Evolutionary conservation across 2,797 vertebrate species (phyloP).

Genomic region (Scolopax bukidnonensis): DNA sequence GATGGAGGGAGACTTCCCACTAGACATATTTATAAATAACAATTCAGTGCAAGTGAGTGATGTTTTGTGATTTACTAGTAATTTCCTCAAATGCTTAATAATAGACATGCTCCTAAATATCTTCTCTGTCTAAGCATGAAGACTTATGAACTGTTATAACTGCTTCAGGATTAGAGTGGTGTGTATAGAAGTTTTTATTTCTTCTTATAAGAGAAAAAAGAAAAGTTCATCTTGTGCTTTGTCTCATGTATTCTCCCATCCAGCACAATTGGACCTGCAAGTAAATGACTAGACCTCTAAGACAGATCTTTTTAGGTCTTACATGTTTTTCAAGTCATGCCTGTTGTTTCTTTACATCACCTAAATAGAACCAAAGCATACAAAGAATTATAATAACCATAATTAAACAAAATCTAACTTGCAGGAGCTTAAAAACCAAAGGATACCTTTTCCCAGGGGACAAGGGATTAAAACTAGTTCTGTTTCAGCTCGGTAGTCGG

Average conservation of each 20-base stretch:
- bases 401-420: conserved; percentile 22
- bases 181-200: background rate
- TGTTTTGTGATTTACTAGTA: background rate
- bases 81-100: conserved; percentile 14
- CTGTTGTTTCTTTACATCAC: background rate
- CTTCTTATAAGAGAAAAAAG: background rate
- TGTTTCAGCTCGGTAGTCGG: background rate
- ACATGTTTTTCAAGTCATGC: background rate
- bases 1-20: background rate
- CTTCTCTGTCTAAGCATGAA: background rate
- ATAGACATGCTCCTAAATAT: background rate
- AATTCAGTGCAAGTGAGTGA: background rate
- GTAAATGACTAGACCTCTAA: background rate
- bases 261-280: background rate
- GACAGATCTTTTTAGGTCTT: background rate
- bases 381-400: background rate
- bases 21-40: background rate
- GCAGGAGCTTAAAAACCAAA: background rate
- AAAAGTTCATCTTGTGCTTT: background rate
- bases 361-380: background rate
- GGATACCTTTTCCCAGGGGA: background rate
- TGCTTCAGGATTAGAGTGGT: background rate
- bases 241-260: background rate
- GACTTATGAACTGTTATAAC: background rate
- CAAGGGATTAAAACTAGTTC: background rate